Evolutionary conservation across 1,140 invertebrate genomes (phyloP).

Genomic region (Nylanderia fulva): DNA sequence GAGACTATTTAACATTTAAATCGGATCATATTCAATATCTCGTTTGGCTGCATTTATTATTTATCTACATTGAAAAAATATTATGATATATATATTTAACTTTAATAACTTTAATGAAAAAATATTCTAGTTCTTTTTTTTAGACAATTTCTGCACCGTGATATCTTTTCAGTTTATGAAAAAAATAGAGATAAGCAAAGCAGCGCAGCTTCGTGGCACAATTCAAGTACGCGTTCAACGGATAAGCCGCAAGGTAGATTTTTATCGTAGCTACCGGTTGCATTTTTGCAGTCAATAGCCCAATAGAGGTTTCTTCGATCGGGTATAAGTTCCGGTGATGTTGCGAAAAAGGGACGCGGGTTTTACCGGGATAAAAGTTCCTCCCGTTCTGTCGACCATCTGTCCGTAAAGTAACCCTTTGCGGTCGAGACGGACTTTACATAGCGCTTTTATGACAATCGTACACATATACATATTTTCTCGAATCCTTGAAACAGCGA

Average conservation of each 20-base stretch:
- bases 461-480: background rate
- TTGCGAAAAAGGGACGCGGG: constrained; percentile 4
- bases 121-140: background rate
- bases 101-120: background rate
- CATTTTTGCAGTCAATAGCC: constrained; percentile 35
- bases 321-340: background rate
- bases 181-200: constrained; percentile 6
- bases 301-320: constrained; percentile 32
- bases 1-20: no score
- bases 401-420: constrained; percentile 23
- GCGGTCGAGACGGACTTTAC: background rate
- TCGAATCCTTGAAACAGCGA: background rate
- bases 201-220: background rate
- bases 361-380: constrained; percentile 25
- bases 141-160: background rate
- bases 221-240: background rate
- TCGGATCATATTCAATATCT: no score
- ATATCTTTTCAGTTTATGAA: background rate
- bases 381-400: background rate
- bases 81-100: background rate
- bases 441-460: constrained; percentile 20
- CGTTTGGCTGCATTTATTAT: no score
- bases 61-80: no score
- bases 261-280: constrained; percentile 43
- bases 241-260: constrained; percentile 29